Base-by-base conservation (phyloP, 2,888 invertebrate genomes). In the Stenurella melanura region DNA sequence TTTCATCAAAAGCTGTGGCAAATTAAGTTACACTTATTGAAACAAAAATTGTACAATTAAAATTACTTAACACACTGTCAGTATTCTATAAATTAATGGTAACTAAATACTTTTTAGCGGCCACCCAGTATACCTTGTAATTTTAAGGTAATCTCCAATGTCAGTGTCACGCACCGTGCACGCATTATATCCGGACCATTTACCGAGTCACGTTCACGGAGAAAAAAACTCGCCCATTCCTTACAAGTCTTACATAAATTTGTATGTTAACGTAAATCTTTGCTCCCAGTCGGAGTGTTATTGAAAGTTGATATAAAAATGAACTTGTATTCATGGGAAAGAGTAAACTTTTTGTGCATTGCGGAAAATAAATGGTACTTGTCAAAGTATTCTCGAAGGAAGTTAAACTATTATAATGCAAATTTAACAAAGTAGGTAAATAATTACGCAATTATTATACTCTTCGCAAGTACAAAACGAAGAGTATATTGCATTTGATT, bases 151-250 rank as follows among this genome's bases (percentile, higher is more conserved):
- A 69, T 69, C 34, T 69, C 69, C 69, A 69, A 61, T 69, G 69
- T 57, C 69, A 57, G 69, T 56, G 69, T 69, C 69, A 69, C 69
- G 69, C 69, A 69, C 38, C 17, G 34, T 69, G 69, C 69, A 57
- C 69, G 69, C 69, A 74, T 74, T 74, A 74, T 58, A 74, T 74
- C 74, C 74, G 74, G 63, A 74, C 74, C 74, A 69, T 68, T 74
- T 74, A 74, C 60, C 68, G 34, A 67, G 74, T 74, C 74, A 74
- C 74, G 74, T 69, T 74, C 69, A 60, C 50, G 63, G 38, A n/a
- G 61, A 54, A 74, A 74, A 74, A 74, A 74, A 60, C 73, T 54
- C 34, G 56, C 71, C 38, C 66, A 61, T 61, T 74, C 69, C 74
- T 61, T 69, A 68, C 21, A 69, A 69, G 74, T 69, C 67, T 67